Base-by-base conservation (phyloP, 1,140 invertebrate genomes). In the Drosophila kanapiae region DNA sequence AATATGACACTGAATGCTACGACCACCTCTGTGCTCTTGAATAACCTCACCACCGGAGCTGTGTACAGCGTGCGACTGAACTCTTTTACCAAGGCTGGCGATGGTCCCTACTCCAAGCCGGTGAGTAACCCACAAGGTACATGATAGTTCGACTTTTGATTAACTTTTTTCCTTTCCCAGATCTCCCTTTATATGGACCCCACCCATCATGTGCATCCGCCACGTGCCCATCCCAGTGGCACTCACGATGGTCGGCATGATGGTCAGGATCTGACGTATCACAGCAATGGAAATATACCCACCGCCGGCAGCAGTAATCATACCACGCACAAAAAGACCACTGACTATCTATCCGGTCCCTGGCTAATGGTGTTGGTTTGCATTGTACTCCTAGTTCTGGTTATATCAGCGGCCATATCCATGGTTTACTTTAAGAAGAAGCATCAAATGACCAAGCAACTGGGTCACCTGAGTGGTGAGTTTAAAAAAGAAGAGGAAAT, bases 281-380 rank as follows among this genome's bases (percentile, higher is more conserved):
- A 92, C 33, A 78, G 75, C 59, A 56, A 86, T 90, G 79, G 75
- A 51, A 38, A 81, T 48, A 18, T 79, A 75, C 59, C 82, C 31
- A 67, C n/a, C n/a, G n/a, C 85, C 10, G 77, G 64, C 3, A 79
- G 76, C 18, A 72, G 57, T 5, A 90, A 91, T 68, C 85, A 86
- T 31, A 91, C 91, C 9, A 92, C 91, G 8, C 91, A 92, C 31
- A 91, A 74, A 35, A 92, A 92, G 49, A 84, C 33, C 74, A 90
- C 35, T 79, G 91, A 49, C 94, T 93, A 96, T 33, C 93, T 96
- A 0, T 93, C 94, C 23, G 95, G 97, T 85, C 95, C 96, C 0
- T 97, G 96, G 96, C 96, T 97, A 80, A 94, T 97, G 45, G 94
- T 95, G 1, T 90, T 96, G 4, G 94, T 97, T 33, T 96, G 96